Evolutionary conservation across 35 echinoderm and acorn worm species (phyloP), one percentile per base, ranked within the genome.

Genomic region (Apostichopus californicus): DNA sequence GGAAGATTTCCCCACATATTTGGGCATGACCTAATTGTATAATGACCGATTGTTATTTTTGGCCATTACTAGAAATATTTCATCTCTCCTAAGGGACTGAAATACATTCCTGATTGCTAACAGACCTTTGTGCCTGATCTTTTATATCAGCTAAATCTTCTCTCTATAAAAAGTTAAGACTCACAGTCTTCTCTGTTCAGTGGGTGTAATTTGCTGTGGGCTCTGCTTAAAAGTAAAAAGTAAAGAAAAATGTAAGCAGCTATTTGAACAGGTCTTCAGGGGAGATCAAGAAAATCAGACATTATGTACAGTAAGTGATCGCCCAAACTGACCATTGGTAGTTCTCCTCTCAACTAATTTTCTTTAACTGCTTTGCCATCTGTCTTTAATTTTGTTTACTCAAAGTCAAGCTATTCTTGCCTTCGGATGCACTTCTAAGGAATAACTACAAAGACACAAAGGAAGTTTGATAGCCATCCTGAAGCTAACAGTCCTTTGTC

Each of bases 321-420:
- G 9, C 34, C 80, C n/a, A 12, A 5, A 83, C 80, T 55, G 52
- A 55, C 80, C 80, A 83, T 83, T 83, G 55, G 1, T 11, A 68
- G 2, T 68, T 68, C 64, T 14, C 64, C 64, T 9, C 18, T 11
- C 11, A 18, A 14, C 64, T 68, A 10, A 68, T 68, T 68, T 68
- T 83, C 8, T 56, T 83, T 83, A 83, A 83, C 80, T 56, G 9
- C 80, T n/a, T 55, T 55, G 53, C 80, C 80, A 83, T 83, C 80
- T 83, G 80, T 83, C 80, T 83, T 83, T 56, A 83, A 83, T 83
- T 53, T 55, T 83, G 12, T 83, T 83, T 56, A 83, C 80, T 83
- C 53, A 55, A 56, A 17, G 10, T 11, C 11, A 68, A 68, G 11
- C 18, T 68, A 18, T 14, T 54, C 8, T 55, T 83, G 80, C 80